Evolutionary conservation across 2,888 invertebrate species (phyloP).

Genomic region (Allolobophora icterica): DNA sequence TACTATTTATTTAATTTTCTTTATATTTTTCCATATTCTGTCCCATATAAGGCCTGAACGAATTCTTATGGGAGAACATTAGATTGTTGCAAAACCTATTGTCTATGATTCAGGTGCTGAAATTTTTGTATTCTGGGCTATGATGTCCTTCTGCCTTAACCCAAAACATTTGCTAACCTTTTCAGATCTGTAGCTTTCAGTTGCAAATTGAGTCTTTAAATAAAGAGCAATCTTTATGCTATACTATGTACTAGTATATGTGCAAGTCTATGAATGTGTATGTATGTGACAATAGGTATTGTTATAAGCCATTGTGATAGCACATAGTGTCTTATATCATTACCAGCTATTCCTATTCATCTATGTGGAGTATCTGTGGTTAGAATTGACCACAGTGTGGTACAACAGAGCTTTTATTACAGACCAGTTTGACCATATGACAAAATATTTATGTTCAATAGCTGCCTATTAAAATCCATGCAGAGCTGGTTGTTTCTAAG

Average conservation of each 20-base stretch:
- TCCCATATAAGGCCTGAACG: neutral
- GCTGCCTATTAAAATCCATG: neutral
- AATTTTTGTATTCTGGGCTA: neutral
- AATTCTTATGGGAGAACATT: neutral
- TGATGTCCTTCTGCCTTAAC: neutral
- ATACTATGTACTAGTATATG: neutral
- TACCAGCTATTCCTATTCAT: too few relatives aligned
- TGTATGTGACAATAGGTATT: neutral
- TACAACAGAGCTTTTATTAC: neutral
- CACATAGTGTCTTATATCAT: neutral
- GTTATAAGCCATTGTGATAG: neutral
- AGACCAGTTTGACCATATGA: neutral
- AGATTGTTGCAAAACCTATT: neutral
- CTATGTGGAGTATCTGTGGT: neutral
- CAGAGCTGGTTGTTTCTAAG: neutral
- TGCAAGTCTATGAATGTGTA: neutral
- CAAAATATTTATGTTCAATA: slow-evolving; percentile 2
- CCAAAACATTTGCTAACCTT: neutral
- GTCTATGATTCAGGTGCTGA: neutral
- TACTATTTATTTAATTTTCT: neutral
- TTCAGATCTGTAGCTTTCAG: neutral
- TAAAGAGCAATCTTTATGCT: neutral
- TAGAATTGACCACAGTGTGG: neutral
- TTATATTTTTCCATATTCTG: neutral
- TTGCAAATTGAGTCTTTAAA: neutral